These are phyloP conservation scores for Palaemon carinicauda DNA, from an alignment of 1,140 invertebrate genomes.

Conservation along the genomic window DNA sequence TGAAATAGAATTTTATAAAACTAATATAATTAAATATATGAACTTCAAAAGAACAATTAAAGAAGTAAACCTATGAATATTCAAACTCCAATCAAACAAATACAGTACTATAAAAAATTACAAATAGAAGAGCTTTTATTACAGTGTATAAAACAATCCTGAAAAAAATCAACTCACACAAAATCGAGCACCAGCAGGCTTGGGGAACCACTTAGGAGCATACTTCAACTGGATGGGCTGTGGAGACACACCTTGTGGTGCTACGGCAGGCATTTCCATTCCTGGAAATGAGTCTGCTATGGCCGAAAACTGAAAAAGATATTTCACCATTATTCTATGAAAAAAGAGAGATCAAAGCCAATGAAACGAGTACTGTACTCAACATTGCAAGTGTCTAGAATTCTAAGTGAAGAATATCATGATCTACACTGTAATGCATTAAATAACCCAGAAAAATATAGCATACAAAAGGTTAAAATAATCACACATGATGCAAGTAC, in stretches of 20 bases:
- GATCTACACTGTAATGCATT: no score
- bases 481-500: background rate
- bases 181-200: slow-evolving; percentile 83
- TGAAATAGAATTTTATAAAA: background rate
- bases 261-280: slow-evolving; percentile 73
- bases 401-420: no score
- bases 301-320: slow-evolving; percentile 63
- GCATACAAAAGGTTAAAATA: slow-evolving; percentile 44
- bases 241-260: slow-evolving; percentile 72
- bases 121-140: background rate
- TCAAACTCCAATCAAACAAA: no score
- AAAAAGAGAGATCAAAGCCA: no score
- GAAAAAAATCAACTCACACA: slow-evolving; percentile 64
- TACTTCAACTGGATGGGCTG: slow-evolving; percentile 74
- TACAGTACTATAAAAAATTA: no score
- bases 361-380: no score
- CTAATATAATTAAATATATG: background rate
- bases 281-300: slow-evolving; percentile 92
- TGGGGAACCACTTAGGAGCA: slow-evolving; percentile 86
- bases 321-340: background rate
- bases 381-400: no score
- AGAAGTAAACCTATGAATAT: background rate
- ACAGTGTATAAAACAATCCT: background rate
- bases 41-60: background rate
- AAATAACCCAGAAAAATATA: background rate